Evolutionary conservation across 2,113 vertebrate species (phyloP), one percentile per base, ranked within the genome.

Genomic region (Riparia riparia): DNA sequence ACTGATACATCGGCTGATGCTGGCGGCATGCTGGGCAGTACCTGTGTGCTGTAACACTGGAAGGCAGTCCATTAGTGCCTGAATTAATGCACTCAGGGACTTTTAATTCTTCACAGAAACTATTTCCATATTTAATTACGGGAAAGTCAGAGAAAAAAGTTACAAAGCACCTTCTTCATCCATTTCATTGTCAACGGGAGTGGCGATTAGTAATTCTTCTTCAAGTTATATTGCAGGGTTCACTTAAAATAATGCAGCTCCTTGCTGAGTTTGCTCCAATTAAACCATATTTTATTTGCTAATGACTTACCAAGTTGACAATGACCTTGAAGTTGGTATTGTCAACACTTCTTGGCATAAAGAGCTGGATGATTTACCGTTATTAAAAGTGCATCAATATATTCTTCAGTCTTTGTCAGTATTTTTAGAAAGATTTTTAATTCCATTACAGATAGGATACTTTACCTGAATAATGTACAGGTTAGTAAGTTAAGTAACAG

Each of bases 71-170:
- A 98, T 99, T 99, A 99, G 97, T 97, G 96, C 95, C 90, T 97
- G 97, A 97, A 97, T 97, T 98, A 98, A 98, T 98, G 97, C 95
- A 97, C 96, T 86, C 92, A 49, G 96, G 96, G 97, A 97, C 96
- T 98, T 98, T 74, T 98, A 98, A 98, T 97, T 98, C 97, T 98
- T 98, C 94, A 95, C 72, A 96, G 97, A 98, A 98, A 97, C 94
- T 98, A 97, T 98, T 99, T 99, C 97, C 98, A 98, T 98, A 98
- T 97, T 98, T 99, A 98, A 99, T 99, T 98, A 98, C 91, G 96
- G 97, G 94, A 97, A 97, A 95, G 95, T 97, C 97, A 95, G 97
- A 73, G 91, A 96, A 96, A 98, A 98, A 98, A 98, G 97, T 98
- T 98, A 93, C 92, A 97, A 95, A 97, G 91, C 94, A 96, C 97